Base-by-base conservation (phyloP, 2,113 vertebrate genomes). In the Nibea coibor region DNA sequence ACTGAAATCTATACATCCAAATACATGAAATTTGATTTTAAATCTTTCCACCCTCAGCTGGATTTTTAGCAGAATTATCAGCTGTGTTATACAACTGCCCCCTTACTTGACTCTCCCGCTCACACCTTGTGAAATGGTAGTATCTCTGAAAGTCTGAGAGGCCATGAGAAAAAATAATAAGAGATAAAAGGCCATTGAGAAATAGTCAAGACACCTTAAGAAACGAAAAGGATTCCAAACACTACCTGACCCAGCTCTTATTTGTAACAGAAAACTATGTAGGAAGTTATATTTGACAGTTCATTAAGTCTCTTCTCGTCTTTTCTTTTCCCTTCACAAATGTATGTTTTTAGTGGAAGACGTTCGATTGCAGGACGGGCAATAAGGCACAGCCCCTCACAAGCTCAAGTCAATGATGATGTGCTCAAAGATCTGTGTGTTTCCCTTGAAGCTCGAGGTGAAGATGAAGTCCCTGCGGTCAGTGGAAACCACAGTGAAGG, bases 371-470 rank as follows among this genome's bases (percentile, higher is more conserved):
- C 58, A 57, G 61, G 54, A 63, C 56, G 78, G 58, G 58, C 56
- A 26, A 73, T 71, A 86, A 89, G 72, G 77, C 75, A 84, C 50
- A 42, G 24, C 68, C 66, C 72, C 78, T 98, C 95, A 99, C 94
- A 97, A 96, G 93, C 97, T 99, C 89, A 99, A 93, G 92, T 99
- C 97, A 45, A 99, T 96, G 80, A 95, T 90, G 68, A 97, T 94
- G 78, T 99, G 98, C 92, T 99, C 97, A 89, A 96, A 97, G 92
- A 99, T 99, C 93, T 98, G 97, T 26, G 97, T 99, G 90, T 95
- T 98, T 69, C 97, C 98, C 94, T 99, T 99, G 93, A 99, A 99
- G 93, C 98, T 99, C 26, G 98, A 99, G 6, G 97, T 96, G 57
- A 99, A 99, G 83, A 99, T 93, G 92, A 99, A 99, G 96, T 99